phyloP scores from a whole-genome alignment of 2,113 vertebrate genomes.

The Taurulus bubalis region DNA sequence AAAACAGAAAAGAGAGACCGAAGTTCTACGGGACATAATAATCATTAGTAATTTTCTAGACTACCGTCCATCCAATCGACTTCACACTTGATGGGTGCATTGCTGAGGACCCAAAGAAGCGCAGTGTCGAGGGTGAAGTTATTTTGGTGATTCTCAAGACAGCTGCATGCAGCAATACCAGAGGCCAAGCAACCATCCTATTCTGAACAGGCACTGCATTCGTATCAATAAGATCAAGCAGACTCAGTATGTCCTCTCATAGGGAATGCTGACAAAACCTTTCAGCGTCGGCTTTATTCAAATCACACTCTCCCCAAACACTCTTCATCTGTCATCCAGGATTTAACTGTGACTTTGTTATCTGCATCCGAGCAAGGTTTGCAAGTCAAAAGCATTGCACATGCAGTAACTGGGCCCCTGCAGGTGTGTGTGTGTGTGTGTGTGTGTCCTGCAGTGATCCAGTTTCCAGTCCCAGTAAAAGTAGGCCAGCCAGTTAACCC shows the following conservation, averaged over 20 bases:
- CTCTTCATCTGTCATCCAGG: constrained; percentile 22
- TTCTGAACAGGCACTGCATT: not conserved
- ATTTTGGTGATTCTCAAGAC: not conserved
- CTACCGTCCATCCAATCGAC: too few relatives aligned
- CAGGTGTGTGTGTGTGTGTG: constrained; percentile 14
- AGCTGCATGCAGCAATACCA: not conserved
- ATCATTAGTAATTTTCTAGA: too few relatives aligned
- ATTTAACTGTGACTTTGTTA: constrained; percentile 25
- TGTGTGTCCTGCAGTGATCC: constrained; percentile 43
- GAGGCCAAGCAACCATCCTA: not conserved
- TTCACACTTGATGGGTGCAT: not conserved
- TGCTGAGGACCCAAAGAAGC: too few relatives aligned
- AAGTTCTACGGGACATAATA: too few relatives aligned
- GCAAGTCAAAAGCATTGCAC: constrained; percentile 19
- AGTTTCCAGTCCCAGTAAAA: constrained; percentile 64
- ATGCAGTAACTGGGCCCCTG: constrained; percentile 5
- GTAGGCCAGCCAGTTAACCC: constrained; percentile 72
- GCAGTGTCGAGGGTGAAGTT: not conserved
- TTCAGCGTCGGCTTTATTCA: constrained; percentile 15
- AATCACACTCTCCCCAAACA: not conserved
- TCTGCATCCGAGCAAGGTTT: constrained; percentile 37
- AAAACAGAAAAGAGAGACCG: too few relatives aligned
- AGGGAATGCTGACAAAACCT: not conserved
- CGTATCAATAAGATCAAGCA: not conserved
- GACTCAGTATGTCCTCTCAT: constrained; percentile 6